phyloP scores from a whole-genome alignment of 1,140 invertebrate species.

The Antheraea pernyi region DNA sequence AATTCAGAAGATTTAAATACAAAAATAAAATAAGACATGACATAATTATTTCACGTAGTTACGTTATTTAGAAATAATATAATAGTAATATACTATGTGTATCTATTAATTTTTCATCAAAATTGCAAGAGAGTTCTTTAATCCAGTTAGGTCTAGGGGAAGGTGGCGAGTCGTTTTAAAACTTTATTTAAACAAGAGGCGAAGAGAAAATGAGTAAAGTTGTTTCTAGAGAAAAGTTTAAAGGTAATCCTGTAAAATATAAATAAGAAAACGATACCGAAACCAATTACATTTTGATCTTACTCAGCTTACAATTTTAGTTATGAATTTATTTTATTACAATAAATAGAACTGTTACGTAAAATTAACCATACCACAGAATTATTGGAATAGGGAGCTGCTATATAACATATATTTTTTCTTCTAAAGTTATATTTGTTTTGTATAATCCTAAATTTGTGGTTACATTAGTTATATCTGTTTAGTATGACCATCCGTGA shows the following conservation, averaged over 20 bases:
- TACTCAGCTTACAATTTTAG: background rate
- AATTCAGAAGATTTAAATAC: too few species aligned
- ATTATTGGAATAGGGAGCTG: background rate
- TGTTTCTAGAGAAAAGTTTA: slow-evolving; percentile 55
- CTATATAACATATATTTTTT: too few species aligned
- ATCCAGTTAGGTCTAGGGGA: slow-evolving; percentile 40
- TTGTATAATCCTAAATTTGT: too few species aligned
- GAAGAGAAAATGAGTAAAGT: slow-evolving; percentile 73
- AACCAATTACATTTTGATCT: background rate
- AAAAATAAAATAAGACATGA: background rate
- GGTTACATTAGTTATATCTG: too few species aligned
- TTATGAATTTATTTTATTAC: background rate
- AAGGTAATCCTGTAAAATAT: slow-evolving; percentile 50
- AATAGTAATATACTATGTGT: background rate
- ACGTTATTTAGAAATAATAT: too few species aligned
- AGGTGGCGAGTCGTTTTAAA: slow-evolving; percentile 48
- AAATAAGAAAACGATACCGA: background rate
- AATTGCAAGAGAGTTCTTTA: slow-evolving; percentile 55
- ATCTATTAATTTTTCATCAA: slow-evolving; percentile 39
- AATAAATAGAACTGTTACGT: background rate
- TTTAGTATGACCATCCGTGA: too few species aligned
- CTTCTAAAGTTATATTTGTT: too few species aligned
- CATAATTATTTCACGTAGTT: too few species aligned
- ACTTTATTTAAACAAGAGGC: slow-evolving; percentile 66
- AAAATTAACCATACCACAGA: too few species aligned